Evolutionary conservation across 35 echinoderm and acorn worm species (phyloP).

Genomic region (Eucidaris tribuloides): DNA sequence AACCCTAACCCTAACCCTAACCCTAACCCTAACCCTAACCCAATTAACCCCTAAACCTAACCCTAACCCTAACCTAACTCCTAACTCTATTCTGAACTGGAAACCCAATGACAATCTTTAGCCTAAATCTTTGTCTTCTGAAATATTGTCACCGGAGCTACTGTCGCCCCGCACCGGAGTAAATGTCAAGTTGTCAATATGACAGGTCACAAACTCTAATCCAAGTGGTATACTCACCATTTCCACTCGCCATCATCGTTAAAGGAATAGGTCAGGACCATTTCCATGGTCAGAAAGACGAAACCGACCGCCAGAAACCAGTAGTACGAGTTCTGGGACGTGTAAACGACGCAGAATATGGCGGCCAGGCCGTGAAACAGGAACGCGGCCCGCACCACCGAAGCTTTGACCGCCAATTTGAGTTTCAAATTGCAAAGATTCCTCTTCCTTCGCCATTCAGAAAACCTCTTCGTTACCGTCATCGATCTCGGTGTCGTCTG

Average conservation of each 20-base stretch:
- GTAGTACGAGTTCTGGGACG: slow-evolving; percentile 51
- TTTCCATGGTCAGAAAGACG: slow-evolving; percentile 66
- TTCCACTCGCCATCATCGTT: slow-evolving; percentile 82
- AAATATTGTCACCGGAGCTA: too few species aligned
- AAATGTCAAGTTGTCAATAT: too few species aligned
- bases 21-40: too few species aligned
- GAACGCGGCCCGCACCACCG: slow-evolving; percentile 51
- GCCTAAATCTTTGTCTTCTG: too few species aligned
- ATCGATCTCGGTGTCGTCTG: not conserved
- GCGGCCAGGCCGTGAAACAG: slow-evolving; percentile 55
- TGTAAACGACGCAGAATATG: slow-evolving; percentile 65
- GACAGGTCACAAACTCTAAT: too few species aligned
- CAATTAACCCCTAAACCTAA: too few species aligned
- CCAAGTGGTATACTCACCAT: slow-evolving; percentile 53
- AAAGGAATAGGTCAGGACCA: slow-evolving; percentile 66
- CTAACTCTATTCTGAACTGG: too few species aligned
- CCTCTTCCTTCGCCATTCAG: not conserved
- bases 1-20: too few species aligned
- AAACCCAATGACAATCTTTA: too few species aligned
- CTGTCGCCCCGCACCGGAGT: too few species aligned
- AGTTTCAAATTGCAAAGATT: slow-evolving; percentile 26
- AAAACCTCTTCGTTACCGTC: not conserved
- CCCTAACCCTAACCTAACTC: too few species aligned
- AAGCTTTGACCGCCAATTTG: slow-evolving; percentile 34
- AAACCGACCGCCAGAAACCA: slow-evolving; percentile 59